Percentiles rank a stretch among this genome's conserved stretches.
Conservation (phyloP, 1,140 invertebrate species). For the Cylas formicarius region DNA sequence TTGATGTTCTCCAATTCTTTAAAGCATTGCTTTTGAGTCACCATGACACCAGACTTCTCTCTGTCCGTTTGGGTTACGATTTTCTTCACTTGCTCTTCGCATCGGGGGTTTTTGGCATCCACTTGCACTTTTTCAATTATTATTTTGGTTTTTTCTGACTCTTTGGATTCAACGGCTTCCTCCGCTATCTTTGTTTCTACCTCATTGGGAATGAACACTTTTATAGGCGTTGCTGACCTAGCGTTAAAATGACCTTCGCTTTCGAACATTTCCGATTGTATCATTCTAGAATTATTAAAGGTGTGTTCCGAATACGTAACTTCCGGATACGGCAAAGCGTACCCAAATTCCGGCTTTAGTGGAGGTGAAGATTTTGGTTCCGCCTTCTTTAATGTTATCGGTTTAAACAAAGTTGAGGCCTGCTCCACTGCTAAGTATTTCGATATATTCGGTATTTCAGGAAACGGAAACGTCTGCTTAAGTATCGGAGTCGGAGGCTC, state of each 20-base stretch:
- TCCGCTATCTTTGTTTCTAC: constrained; percentile 7
- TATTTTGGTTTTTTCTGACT: constrained; percentile 14
- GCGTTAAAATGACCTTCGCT: constrained; percentile 39
- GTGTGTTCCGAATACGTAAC: constrained; percentile 26
- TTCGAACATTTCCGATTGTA: constrained; percentile 39
- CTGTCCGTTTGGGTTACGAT: constrained; percentile 19
- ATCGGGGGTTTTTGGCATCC: constrained; percentile 24
- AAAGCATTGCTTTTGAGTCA: constrained; percentile 33
- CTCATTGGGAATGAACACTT: constrained; percentile 33
- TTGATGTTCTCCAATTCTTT: constrained; percentile 33
- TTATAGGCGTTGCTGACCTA: constrained; percentile 29
- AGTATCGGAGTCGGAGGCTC: constrained; percentile 7
- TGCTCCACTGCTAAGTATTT: constrained; percentile 23
- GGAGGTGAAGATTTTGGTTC: constrained; percentile 19
- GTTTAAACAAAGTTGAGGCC: constrained; percentile 11
- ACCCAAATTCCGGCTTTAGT: constrained; percentile 34
- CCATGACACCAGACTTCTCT: constrained; percentile 25
- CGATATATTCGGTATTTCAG: constrained; percentile 28
- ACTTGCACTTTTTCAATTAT: constrained; percentile 20
- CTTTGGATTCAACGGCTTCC: not conserved
- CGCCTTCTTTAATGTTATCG: constrained; percentile 22
- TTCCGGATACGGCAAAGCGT: constrained; percentile 24
- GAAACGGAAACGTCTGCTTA: constrained; percentile 19
- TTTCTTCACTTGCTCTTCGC: constrained; percentile 30
- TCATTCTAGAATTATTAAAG: constrained; percentile 24